Base-by-base conservation (phyloP, 2,888 invertebrate genomes). In the Torymus tubicola region DNA sequence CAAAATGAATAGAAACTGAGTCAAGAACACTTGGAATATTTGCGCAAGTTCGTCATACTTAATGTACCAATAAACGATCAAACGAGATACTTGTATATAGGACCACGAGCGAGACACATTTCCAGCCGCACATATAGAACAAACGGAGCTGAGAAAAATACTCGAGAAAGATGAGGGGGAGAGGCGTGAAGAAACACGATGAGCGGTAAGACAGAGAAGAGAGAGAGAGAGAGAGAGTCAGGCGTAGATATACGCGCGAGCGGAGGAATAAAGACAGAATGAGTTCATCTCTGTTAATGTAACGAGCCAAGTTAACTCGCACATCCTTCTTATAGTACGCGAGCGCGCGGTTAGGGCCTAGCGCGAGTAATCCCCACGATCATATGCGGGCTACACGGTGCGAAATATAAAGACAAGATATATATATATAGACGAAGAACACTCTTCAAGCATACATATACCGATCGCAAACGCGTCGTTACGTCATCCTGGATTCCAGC, bases 311-410 rank as follows among this genome's bases (percentile, higher is more conserved):
- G 87, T 88, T 89, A 89, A 90, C 90, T 89, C 89, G 90, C 85
- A 89, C 90, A 90, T 90, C 90, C 90, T 90, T 89, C 89, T 90
- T 88, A 90, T 88, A 90, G 88, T 88, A 85, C 85, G 85, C 69
- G 42, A 21, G 21, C 69, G 42, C 73, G 14, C 24, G 50, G 12
- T 21, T 65, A 58, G 78, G 42, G 77, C 73, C 42, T 42, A 42
- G 42, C 8, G 42, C 42, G 42, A 8, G 80, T 78, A 70, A 64
- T 64, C 76, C 42, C 68, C 18, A 53, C 42, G 61, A 70, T 64
- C 63, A 24, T 61, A 75, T 75, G 75, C 75, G 75, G 75, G 75
- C 21, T 53, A 58, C 42, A n/a, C 67, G 50, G 52, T 21, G 58
- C 8, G 12, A 58, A 53, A 57, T 16, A 24, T 13, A n/a, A 50